Conservation (phyloP, 92 coral and sea anemone species). For the Porites lobata region DNA sequence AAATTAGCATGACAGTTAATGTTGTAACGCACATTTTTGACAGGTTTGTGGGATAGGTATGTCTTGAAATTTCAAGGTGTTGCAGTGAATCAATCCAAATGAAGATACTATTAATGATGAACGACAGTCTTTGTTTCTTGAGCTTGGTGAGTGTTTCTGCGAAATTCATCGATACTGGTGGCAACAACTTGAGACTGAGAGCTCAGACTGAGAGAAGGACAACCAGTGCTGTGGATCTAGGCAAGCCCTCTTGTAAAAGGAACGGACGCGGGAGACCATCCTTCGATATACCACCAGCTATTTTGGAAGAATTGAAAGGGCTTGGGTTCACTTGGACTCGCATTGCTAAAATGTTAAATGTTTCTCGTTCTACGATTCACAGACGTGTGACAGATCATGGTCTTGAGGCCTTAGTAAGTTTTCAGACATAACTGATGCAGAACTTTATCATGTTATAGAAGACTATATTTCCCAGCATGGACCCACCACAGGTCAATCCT, state of each 20-base stretch:
- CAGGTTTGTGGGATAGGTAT: no score
- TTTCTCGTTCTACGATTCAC: conserved; percentile 68
- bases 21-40: no score
- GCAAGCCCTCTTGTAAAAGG: conserved; percentile 22
- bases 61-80: no score
- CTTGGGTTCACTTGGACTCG: conserved; percentile 63
- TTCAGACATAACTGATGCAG: conserved; percentile 71
- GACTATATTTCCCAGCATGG: conserved; percentile 69
- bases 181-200: conserved; percentile 61
- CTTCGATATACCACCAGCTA: conserved; percentile 41
- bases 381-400: conserved; percentile 64
- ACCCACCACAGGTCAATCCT: conserved; percentile 59
- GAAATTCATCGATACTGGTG: conserved; percentile 66
- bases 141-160: conserved; percentile 54
- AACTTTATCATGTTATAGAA: conserved; percentile 53
- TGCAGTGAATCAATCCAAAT: no score
- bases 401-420: conserved; percentile 55
- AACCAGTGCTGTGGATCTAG: conserved; percentile 47
- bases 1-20: no score
- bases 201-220: conserved; percentile 56
- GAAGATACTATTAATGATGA: conserved; percentile 50
- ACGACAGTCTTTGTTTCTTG: conserved; percentile 57
- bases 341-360: conserved; percentile 24
- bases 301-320: conserved; percentile 60
- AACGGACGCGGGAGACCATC: conserved; percentile 67